Evolutionary conservation across 92 coral and sea anemone genomes (phyloP).

Genomic region (Metridium senile): DNA sequence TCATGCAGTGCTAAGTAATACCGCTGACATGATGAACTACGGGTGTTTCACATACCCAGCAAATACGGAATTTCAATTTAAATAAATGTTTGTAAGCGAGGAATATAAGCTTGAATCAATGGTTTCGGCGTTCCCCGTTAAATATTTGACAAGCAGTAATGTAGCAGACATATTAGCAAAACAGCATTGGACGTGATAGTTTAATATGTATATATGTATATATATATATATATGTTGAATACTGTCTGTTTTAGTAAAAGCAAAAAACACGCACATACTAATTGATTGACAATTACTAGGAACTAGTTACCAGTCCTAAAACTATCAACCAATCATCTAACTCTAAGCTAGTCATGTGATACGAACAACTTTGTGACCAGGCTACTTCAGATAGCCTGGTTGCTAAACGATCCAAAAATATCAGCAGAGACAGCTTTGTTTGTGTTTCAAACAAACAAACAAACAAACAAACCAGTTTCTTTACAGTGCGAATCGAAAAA

Average conservation of each 20-base stretch:
- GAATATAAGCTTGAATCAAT: slow-evolving; percentile 22
- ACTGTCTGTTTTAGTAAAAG: neutral
- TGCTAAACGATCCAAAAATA: too few species aligned
- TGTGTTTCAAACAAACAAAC: neutral
- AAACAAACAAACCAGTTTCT: neutral
- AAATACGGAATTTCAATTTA: slow-evolving; percentile 13
- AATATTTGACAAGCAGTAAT: slow-evolving; percentile 10
- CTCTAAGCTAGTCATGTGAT: neutral
- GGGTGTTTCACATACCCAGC: neutral
- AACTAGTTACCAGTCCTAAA: neutral
- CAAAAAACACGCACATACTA: neutral
- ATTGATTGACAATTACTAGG: neutral
- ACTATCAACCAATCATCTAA: too few species aligned
- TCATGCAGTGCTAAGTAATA: neutral
- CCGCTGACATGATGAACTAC: neutral
- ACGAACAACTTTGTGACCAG: neutral
- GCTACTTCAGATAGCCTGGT: neutral
- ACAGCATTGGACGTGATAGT: slow-evolving; percentile 6
- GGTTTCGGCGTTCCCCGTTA: slow-evolving; percentile 13
- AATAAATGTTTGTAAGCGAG: slow-evolving; percentile 15
- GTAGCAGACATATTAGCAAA: slow-evolving; percentile 6
- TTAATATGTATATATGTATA: slow-evolving; percentile 8
- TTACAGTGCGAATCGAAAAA: too few species aligned
- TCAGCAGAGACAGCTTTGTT: too few species aligned
- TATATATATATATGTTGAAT: neutral